Evolutionary conservation across 2,888 invertebrate species (phyloP).

Genomic region (Isotomurus palustris): DNA sequence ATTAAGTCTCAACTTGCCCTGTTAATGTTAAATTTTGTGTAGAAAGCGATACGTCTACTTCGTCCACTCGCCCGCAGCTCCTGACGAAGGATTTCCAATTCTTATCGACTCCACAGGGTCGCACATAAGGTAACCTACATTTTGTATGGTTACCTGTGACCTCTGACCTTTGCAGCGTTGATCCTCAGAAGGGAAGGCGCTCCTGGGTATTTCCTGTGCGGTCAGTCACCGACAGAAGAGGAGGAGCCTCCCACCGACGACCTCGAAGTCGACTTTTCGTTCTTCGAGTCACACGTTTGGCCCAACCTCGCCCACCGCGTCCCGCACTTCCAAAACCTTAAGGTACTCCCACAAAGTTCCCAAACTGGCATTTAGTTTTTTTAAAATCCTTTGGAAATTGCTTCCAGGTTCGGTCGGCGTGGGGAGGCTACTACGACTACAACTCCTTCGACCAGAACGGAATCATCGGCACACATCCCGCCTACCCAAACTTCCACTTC

Average conservation of each 20-base stretch:
- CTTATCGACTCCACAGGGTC: slow-evolving; percentile 74
- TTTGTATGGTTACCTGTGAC: neutral
- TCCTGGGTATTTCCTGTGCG: slow-evolving; percentile 72
- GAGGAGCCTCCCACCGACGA: slow-evolving; percentile 62
- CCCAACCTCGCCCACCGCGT: slow-evolving; percentile 73
- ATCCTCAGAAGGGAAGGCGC: slow-evolving; percentile 75
- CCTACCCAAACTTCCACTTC: slow-evolving; percentile 73
- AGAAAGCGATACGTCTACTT: slow-evolving; percentile 79
- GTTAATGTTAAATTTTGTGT: slow-evolving; percentile 38
- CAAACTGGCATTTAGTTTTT: too few species aligned
- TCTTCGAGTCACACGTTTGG: slow-evolving; percentile 65
- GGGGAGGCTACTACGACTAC: slow-evolving; percentile 84
- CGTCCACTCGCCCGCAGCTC: slow-evolving; percentile 66
- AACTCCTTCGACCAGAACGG: slow-evolving; percentile 88
- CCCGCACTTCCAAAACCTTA: slow-evolving; percentile 69
- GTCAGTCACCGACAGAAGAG: slow-evolving; percentile 60
- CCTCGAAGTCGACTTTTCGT: slow-evolving; percentile 67
- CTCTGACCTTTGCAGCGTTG: too few species aligned
- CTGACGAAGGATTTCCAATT: slow-evolving; percentile 74
- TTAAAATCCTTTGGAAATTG: too few species aligned
- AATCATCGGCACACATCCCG: slow-evolving; percentile 82
- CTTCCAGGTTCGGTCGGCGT: slow-evolving; percentile 64
- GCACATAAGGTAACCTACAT: slow-evolving; percentile 60
- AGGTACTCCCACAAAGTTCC: too few species aligned
- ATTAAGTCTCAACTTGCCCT: too few species aligned